Evolutionary conservation across 2,797 vertebrate species (phyloP).

Genomic region (Danio jaintianensis): DNA sequence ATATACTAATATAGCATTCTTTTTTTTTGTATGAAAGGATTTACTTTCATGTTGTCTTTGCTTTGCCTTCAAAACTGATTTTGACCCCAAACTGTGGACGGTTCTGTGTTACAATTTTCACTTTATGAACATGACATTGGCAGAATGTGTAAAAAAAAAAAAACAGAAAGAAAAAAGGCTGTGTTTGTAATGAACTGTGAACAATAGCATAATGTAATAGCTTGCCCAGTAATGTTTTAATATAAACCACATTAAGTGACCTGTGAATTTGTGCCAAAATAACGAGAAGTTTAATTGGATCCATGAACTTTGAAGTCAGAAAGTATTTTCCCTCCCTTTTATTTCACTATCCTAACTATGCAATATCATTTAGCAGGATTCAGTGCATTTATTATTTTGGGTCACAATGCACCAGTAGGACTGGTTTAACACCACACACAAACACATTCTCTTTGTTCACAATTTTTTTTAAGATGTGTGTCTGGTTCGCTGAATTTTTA

Average conservation of each 20-base stretch:
- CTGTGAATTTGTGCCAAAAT: constrained; percentile 2
- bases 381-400: background rate
- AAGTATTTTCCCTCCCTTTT: background rate
- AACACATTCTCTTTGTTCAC: background rate
- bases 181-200: too few relatives aligned
- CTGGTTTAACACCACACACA: constrained; percentile 13
- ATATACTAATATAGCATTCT: background rate
- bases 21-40: too few relatives aligned
- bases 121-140: too few relatives aligned
- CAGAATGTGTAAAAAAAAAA: too few relatives aligned
- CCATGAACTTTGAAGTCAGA: background rate
- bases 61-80: too few relatives aligned
- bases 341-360: background rate
- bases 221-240: background rate
- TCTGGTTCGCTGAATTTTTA: constrained; percentile 44
- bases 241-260: background rate
- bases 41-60: too few relatives aligned
- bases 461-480: constrained; percentile 27
- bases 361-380: background rate
- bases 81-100: too few relatives aligned
- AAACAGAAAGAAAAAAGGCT: too few relatives aligned
- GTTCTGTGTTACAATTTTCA: too few relatives aligned
- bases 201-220: too few relatives aligned
- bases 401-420: background rate
- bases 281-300: background rate